Evolutionary conservation across 2,888 invertebrate species (phyloP), one percentile per base, ranked within the genome.

Genomic region (Protodeltote pygarga): DNA sequence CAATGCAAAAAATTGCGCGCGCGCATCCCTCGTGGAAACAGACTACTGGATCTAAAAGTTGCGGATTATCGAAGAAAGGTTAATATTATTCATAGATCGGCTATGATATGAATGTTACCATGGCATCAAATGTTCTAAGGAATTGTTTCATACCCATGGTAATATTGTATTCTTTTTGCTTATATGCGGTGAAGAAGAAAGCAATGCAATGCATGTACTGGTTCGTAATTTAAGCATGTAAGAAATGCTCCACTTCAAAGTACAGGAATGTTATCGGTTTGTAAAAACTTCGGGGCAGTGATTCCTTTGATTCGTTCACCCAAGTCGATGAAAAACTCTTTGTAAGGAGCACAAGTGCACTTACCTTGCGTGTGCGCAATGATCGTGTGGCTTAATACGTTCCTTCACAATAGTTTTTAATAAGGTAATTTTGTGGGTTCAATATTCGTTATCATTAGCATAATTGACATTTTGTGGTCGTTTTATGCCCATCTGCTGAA

Each of bases 1-100:
- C 10, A 5, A 13, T 3, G 28, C 25, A 66, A 67, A 66, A 67
- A 70, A 25, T 27, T 42, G 32, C 39, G 41, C 34, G 21, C 24
- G 38, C 42, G 49, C 40, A 39, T 31, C 16, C 31, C 33, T 42
- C 33, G 34, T 53, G 38, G 34, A 51, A 48, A 46, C 38, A 34
- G 38, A 35, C 19, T 38, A 47, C 34, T 34, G 31, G n/a, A 48
- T 50, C 44, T 40, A 27, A 47, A 46, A 41, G 58, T 52, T 28
- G 42, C 25, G 16, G 19, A 25, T 25, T 29, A 21, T 34, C 49
- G 8, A 34, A 32, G 13, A 1, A 8, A 10, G 25, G 16, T 23
- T 45, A 37, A 40, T 37, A 42, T n/a, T n/a, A 32, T 34, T 41
- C 41, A 39, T 60, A 28, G 24, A 64, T 2, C 10, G 21, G 15